Evolutionary conservation across 2,797 vertebrate genomes (phyloP).

Genomic region (Dermochelys coriacea): DNA sequence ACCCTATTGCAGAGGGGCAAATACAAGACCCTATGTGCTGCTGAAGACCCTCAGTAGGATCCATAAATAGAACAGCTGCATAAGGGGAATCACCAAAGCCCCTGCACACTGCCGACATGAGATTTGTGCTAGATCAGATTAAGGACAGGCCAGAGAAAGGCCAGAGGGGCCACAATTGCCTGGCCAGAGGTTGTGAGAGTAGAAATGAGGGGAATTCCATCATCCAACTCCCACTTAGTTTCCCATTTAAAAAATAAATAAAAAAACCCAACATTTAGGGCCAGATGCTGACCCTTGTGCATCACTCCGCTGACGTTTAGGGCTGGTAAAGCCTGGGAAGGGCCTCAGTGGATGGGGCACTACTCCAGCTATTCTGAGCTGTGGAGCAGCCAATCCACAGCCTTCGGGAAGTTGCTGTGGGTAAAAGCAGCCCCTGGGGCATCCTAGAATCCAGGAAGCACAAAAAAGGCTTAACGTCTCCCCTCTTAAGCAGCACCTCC

Average conservation of each 20-base stretch:
- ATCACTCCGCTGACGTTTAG: not conserved
- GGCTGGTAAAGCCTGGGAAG: not conserved
- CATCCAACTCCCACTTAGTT: not conserved
- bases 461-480: not conserved
- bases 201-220: not conserved
- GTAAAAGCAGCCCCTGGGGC: not conserved
- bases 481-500: not conserved
- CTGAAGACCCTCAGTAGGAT: too few relatives aligned
- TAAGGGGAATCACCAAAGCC: not conserved
- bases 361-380: not conserved
- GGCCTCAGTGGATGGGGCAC: too few relatives aligned
- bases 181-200: not conserved
- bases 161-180: not conserved
- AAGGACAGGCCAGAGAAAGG: not conserved
- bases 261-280: not conserved
- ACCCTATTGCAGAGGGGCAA: fast-evolving
- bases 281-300: not conserved
- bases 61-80: not conserved
- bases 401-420: not conserved
- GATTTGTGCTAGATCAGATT: not conserved
- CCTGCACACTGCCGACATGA: not conserved
- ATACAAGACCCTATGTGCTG: not conserved
- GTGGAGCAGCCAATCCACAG: not conserved
- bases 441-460: not conserved
- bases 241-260: not conserved